Evolutionary conservation across 2,797 vertebrate species (phyloP).

Genomic region (Tenualosa ilisha): DNA sequence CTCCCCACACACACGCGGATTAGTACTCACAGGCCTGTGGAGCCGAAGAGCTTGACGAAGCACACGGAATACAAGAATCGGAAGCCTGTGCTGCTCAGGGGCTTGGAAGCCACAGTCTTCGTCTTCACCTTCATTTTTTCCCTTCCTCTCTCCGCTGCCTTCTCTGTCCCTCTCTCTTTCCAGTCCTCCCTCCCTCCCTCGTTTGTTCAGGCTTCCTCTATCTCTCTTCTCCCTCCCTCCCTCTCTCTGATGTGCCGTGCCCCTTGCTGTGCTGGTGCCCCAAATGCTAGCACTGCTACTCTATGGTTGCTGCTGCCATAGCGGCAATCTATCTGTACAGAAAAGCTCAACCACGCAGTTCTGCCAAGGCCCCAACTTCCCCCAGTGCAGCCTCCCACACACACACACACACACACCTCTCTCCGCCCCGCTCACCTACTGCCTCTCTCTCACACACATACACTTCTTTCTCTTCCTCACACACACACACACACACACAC

Average conservation of each 20-base stretch:
- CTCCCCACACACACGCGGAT: neutral
- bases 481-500: constrained; percentile 17
- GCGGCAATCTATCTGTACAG: constrained; percentile 54
- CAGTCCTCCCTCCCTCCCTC: constrained; percentile 46
- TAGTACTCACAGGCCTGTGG: constrained; percentile 77
- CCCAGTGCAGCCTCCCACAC: constrained; percentile 31
- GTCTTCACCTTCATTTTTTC: constrained; percentile 74
- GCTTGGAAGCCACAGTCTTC: constrained; percentile 72
- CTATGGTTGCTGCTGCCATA: constrained; percentile 55
- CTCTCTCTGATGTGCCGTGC: constrained; percentile 25
- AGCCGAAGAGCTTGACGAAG: constrained; percentile 75
- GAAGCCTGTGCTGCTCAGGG: constrained; percentile 68
- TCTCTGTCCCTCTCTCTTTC: constrained; percentile 28
- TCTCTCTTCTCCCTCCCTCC: constrained; percentile 32
- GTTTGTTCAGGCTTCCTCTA: constrained; percentile 22
- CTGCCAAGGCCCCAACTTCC: constrained; percentile 19
- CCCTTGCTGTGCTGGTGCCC: constrained; percentile 53
- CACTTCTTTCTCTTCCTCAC: neutral
- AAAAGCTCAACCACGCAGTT: neutral
- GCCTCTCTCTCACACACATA: neutral
- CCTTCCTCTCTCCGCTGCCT: constrained; percentile 47
- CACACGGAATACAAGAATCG: constrained; percentile 82
- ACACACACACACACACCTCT: constrained; percentile 2
- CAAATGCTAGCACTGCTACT: constrained; percentile 62
- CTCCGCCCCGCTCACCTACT: neutral